Evolutionary conservation across 2,113 vertebrate species (phyloP), one percentile per base, ranked within the genome.

Genomic region (Thermophis baileyi): DNA sequence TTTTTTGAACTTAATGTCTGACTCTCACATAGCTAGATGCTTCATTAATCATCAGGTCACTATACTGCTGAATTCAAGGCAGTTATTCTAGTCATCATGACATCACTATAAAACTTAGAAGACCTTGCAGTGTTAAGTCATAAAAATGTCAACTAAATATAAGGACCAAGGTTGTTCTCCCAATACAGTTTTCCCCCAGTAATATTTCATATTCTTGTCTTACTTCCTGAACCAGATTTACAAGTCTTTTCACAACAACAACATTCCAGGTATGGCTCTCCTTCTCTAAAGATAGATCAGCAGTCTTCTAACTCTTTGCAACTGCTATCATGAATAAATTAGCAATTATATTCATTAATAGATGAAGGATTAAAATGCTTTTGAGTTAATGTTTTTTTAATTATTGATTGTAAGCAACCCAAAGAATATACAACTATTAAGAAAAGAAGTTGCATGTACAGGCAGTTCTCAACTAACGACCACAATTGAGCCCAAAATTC

Each of bases 81-180:
- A 25, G 30, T 40, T 89, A 89, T 40, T 63, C 18, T 60, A 40
- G 7, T 89, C 40, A 47, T 63, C 27, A 89, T 89, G 88, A 57
- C 54, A 89, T 89, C 63, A 69, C 88, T 89, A 89, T 89, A 89
- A 89, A 89, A 47, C 89, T n/a, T 27, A 60, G n/a, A 40, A 51
- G 11, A 60, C 12, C 24, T 60, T 47, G 53, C 25, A 63, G 25
- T 44, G 55, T 16, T 16, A 57, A 54, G 25, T 40, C 54, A 30
- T 89, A 89, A 89, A 89, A 27, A 3, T 89, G 89, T 54, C 89
- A 47, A 30, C 44, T 63, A 89, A 89, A 89, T 20, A 89, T 89
- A 89, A 27, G 11, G 89, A 89, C 46, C 55, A 47, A 63, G 27
- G 24, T 30, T 47, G 35, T 89, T 16, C 11, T 63, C 46, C 55